A percentile compares a stretch with the other conserved stretches of the same genome.
Conservation (phyloP, 2,888 invertebrate species). For the Cataglyphis albicans region DNA sequence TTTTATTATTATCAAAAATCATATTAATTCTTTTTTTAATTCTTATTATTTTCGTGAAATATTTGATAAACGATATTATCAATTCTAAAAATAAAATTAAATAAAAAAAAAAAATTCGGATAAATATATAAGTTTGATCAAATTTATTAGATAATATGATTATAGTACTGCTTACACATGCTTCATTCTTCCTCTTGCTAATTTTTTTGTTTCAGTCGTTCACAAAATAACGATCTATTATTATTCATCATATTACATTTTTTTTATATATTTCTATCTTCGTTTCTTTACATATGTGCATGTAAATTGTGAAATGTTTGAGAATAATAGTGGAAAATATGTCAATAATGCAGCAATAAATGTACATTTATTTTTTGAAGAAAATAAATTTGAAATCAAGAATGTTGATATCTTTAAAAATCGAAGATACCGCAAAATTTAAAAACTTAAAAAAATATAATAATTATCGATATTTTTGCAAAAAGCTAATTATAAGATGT, state of each 20-base stretch:
- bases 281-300: background rate
- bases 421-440: background rate
- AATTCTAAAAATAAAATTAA: background rate
- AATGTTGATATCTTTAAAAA: background rate
- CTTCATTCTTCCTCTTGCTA: background rate
- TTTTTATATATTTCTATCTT: background rate
- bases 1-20: background rate
- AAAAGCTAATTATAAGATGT: conserved; percentile 6
- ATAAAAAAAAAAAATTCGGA: background rate
- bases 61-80: background rate
- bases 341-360: background rate
- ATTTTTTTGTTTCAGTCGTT: background rate
- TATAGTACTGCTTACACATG: background rate
- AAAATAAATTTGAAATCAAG: background rate
- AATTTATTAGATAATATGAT: background rate
- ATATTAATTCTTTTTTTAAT: background rate
- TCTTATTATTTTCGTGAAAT: background rate
- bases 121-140: background rate
- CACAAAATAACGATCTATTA: background rate
- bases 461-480: background rate
- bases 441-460: background rate
- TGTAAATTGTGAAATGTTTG: background rate
- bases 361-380: background rate
- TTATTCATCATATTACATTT: background rate
- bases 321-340: background rate